Evolutionary conservation across 2,113 vertebrate species (phyloP).

Genomic region (Catharus minimus): DNA sequence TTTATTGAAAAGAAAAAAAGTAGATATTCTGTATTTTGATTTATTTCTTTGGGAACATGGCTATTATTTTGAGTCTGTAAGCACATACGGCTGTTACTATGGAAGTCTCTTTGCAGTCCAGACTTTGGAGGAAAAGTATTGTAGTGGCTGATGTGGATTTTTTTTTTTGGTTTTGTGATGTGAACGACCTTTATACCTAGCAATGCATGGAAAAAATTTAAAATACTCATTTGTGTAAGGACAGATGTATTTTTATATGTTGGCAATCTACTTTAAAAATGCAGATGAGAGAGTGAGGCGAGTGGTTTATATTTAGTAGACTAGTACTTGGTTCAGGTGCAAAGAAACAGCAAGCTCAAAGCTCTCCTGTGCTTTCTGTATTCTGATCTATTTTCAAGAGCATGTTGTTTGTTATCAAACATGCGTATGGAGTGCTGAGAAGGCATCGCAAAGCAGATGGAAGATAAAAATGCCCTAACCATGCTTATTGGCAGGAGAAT

Average conservation of each 20-base stretch:
- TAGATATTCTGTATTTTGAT: background rate
- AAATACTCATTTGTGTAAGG: background rate
- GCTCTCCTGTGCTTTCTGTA: background rate
- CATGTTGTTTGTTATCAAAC: background rate
- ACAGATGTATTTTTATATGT: background rate
- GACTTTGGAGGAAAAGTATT: background rate
- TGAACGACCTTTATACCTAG: background rate
- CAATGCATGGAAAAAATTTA: background rate
- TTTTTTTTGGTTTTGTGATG: background rate
- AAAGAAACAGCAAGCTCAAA: background rate
- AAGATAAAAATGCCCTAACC: background rate
- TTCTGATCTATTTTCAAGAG: background rate
- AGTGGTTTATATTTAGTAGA: background rate
- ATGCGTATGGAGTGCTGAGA: background rate
- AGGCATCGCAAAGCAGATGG: slow-evolving; percentile 13
- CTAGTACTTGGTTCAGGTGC: background rate
- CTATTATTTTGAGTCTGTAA: background rate
- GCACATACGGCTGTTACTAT: background rate
- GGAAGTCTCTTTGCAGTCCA: background rate
- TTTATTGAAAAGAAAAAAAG: background rate
- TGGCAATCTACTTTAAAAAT: background rate
- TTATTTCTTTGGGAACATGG: slow-evolving; percentile 8
- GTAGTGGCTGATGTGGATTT: background rate
- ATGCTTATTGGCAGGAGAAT: background rate
- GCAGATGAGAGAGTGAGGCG: background rate